Base-by-base conservation (phyloP, 2,113 vertebrate genomes). In the Athene cunicularia region DNA sequence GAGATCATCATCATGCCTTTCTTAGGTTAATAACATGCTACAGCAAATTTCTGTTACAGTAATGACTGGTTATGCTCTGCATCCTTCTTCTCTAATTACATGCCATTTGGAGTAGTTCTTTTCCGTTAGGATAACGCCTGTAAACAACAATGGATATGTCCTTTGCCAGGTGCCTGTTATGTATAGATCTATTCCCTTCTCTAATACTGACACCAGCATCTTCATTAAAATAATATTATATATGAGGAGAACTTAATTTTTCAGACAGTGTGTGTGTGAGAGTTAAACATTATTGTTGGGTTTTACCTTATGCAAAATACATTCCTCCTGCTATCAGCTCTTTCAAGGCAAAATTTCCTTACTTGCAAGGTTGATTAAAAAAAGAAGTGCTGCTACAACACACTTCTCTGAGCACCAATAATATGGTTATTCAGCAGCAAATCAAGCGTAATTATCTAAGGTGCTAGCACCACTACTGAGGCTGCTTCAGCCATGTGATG, bases 1-100 rank as follows among this genome's bases (percentile, higher is more conserved):
- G 92, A 97, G 68, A 91, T 92, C 88, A 86, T 95, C 75, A 67
- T 82, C 12, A 1, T 77, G 83, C 83, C 81, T 95, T 94, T 95
- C 97, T 92, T 92, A 76, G 80, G 88, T 96, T 95, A 95, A 95
- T 95, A 95, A 95, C 70, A 95, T 0, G 0, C 90, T 95, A 50
- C 1, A 5, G 91, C 88, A 75, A 71, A 93, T 92, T 89, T 91
- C 83, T 93, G 80, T 88, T 95, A 68, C 80, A 88, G 86, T 95
- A 96, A 96, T 97, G 88, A 93, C 86, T 85, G 91, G 86, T 68
- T 93, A 89, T 91, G 77, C 60, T 75, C 70, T 73, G 70, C 80
- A 97, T 96, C 86, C 88, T 92, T 90, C 89, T 95, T 62, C 73
- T 86, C 88, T 96, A 96, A 97, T 96, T 93, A 75, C 47, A 75